phyloP scores from a whole-genome alignment of 2,888 invertebrate species.

The Pristionchus fissidentatus region DNA sequence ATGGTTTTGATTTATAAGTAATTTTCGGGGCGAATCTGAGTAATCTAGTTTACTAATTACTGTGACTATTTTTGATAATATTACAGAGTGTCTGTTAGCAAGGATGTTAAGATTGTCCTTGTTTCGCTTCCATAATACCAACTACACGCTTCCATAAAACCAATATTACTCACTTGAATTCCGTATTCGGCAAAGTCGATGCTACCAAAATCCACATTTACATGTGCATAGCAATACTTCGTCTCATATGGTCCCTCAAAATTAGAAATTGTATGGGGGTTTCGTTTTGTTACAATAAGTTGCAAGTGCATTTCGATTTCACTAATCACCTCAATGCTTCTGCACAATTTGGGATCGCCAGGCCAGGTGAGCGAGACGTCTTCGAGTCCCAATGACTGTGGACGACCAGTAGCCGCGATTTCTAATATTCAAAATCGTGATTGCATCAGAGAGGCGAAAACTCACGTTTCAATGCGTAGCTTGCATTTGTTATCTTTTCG shows the following conservation, averaged over 20 bases:
- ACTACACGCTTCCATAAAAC: no score
- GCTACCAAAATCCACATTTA: neutral
- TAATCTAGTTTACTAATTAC: no score
- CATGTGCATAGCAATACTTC: neutral
- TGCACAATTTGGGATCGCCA: slow-evolving; percentile 28
- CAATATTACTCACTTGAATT: neutral
- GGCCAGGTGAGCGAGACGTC: neutral
- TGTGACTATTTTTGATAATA: no score
- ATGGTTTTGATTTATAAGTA: no score
- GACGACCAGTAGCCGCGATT: slow-evolving; percentile 1
- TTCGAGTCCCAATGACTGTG: neutral
- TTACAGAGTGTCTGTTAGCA: no score
- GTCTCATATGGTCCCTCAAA: neutral
- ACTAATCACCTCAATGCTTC: neutral
- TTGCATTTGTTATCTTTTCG: slow-evolving; percentile 4
- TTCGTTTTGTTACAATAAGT: neutral
- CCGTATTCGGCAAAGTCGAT: neutral
- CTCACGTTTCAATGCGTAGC: neutral
- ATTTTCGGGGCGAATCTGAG: no score
- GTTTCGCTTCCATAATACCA: no score
- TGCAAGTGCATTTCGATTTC: neutral
- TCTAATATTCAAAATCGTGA: neutral
- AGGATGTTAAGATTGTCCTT: no score
- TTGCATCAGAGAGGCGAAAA: neutral
- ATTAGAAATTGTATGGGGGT: neutral